A percentile compares a stretch with the other conserved stretches of the same genome.
phyloP scores from a whole-genome alignment of 2,797 vertebrate species.

The Brachymystax lenok region DNA sequence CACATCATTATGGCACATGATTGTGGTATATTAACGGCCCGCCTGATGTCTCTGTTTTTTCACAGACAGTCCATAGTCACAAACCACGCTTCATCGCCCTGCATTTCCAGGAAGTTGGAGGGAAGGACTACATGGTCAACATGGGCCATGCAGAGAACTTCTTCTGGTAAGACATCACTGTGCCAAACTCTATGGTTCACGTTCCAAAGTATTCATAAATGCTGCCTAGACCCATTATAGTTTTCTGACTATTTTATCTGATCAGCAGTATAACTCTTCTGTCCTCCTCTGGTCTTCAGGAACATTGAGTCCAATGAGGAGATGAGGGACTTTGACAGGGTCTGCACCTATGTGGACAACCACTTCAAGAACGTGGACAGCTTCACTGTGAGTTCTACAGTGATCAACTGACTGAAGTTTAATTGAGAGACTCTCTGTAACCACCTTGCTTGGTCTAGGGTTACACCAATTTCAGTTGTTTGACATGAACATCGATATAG shows the following conservation, averaged over 20 bases:
- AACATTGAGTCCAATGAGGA: slow-evolving; percentile 73
- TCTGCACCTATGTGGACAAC: slow-evolving; percentile 78
- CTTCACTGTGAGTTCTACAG: slow-evolving; percentile 77
- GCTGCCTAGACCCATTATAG: neutral
- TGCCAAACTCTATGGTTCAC: neutral
- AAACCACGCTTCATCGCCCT: slow-evolving; percentile 79
- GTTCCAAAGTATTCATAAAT: neutral
- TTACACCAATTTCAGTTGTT: neutral
- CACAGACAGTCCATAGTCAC: slow-evolving; percentile 72
- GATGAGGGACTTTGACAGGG: slow-evolving; percentile 79
- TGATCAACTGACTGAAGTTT: neutral
- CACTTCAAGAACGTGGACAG: slow-evolving; percentile 71
- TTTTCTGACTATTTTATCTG: neutral
- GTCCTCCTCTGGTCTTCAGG: slow-evolving; percentile 55
- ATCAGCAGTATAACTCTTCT: neutral
- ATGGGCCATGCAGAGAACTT: slow-evolving; percentile 78
- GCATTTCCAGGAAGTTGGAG: slow-evolving; percentile 85
- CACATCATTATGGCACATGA: neutral
- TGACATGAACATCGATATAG: neutral
- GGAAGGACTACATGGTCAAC: slow-evolving; percentile 80
- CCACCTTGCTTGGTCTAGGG: neutral
- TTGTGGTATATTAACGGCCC: neutral
- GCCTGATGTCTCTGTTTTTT: neutral
- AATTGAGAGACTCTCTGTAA: neutral
- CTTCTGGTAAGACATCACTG: slow-evolving; percentile 67